Evolutionary conservation across 2,113 vertebrate species (phyloP).

Genomic region (Platichthys flesus): DNA sequence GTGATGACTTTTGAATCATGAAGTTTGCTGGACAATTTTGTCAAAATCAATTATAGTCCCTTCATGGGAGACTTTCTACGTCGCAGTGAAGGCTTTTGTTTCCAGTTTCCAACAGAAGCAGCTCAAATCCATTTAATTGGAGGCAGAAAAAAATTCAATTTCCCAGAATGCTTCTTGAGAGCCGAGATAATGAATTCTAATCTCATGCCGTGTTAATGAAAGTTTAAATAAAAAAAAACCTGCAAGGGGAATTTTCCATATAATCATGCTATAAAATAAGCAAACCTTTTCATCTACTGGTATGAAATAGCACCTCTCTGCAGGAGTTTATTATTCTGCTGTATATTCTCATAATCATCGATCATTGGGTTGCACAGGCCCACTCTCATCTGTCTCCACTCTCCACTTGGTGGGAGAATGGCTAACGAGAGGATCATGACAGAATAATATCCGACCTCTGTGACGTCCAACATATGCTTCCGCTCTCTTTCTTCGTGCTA

Average conservation of each 20-base stretch:
- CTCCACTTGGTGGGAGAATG: constrained; percentile 41
- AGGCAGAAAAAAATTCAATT: background rate
- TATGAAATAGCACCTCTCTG: background rate
- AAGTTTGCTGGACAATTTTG: background rate
- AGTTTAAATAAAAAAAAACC: background rate
- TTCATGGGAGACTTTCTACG: constrained; percentile 1
- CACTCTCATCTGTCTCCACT: constrained; percentile 49
- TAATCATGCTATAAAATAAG: background rate
- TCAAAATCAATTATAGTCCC: constrained; percentile 2
- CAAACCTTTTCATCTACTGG: background rate
- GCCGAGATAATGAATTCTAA: background rate
- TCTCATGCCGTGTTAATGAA: constrained; percentile 11
- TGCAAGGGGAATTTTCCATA: background rate
- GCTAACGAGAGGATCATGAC: constrained; percentile 62
- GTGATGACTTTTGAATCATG: constrained; percentile 3
- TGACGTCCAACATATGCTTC: constrained; percentile 55
- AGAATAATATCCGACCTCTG: constrained; percentile 59
- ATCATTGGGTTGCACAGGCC: constrained; percentile 18
- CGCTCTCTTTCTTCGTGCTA: constrained; percentile 54
- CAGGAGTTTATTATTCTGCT: background rate
- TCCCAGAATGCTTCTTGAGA: background rate
- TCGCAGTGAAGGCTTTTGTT: background rate
- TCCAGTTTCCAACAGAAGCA: constrained; percentile 9
- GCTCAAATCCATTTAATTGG: constrained; percentile 8
- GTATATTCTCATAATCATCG: constrained; percentile 46